phyloP scores from a whole-genome alignment of 2,113 vertebrate genomes.

The Capreolus pygargus region DNA sequence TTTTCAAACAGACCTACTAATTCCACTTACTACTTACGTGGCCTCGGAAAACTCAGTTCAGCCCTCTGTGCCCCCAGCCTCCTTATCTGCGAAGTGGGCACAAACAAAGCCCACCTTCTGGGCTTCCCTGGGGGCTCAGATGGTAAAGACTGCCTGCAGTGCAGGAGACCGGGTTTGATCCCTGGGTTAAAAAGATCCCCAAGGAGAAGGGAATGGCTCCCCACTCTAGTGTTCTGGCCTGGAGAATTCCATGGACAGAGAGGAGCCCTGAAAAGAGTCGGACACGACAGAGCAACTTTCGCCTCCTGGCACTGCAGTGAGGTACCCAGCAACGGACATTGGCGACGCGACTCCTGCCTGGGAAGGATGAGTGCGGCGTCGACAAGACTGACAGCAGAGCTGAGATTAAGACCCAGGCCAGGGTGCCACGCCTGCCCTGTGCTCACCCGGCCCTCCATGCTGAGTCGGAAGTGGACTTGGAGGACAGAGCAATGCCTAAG shows the following conservation, averaged over 20 bases:
- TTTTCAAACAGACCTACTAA: background rate
- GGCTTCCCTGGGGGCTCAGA: background rate
- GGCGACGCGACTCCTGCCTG: background rate
- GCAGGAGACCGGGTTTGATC: background rate
- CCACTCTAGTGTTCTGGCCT: background rate
- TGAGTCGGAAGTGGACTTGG: background rate
- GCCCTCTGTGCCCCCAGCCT: background rate
- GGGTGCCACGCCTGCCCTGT: fast-evolving
- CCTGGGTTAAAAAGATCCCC: background rate
- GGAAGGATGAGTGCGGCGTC: fast-evolving
- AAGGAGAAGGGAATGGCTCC: background rate
- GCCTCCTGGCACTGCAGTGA: background rate
- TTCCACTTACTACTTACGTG: background rate
- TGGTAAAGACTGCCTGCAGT: background rate
- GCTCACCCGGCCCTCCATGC: too few relatives aligned
- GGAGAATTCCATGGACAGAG: background rate
- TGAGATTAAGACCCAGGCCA: background rate
- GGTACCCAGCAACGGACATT: fast-evolving
- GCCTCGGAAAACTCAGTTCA: background rate
- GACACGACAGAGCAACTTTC: background rate
- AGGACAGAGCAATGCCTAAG: background rate
- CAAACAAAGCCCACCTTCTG: background rate
- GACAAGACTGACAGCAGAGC: fast-evolving
- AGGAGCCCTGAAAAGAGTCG: background rate
- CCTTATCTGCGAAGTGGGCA: background rate